phyloP scores from a whole-genome alignment of 2,113 vertebrate species.

The Gallinago undulata region DNA sequence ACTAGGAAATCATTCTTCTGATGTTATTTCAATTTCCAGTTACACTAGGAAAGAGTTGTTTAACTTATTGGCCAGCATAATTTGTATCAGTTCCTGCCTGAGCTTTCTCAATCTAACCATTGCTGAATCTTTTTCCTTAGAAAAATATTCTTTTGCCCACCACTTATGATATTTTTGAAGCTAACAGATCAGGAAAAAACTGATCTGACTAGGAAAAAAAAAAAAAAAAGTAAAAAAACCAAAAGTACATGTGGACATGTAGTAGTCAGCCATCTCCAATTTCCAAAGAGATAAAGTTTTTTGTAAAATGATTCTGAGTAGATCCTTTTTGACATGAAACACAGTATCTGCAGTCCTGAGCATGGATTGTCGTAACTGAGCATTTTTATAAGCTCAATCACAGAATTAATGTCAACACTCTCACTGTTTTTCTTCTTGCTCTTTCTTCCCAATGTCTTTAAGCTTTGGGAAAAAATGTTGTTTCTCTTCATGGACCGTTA shows the following conservation, averaged over 20 bases:
- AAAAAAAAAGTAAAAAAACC: not conserved
- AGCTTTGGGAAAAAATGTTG: not conserved
- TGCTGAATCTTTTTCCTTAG: not conserved
- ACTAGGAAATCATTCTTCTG: not conserved
- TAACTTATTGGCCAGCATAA: not conserved
- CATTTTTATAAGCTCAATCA: not conserved
- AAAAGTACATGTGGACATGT: rapidly evolving
- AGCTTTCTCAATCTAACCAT: not conserved
- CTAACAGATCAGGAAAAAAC: not conserved
- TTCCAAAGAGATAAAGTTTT: not conserved
- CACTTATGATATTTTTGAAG: not conserved
- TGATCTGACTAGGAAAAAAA: not conserved
- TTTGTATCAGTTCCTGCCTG: not conserved
- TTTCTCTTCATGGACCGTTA: not conserved
- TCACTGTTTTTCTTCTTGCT: not conserved
- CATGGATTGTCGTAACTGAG: not conserved
- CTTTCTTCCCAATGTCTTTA: not conserved
- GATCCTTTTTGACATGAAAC: not conserved
- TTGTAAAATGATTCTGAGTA: not conserved
- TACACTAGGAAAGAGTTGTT: not conserved
- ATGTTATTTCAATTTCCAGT: not conserved
- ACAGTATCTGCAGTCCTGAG: not conserved
- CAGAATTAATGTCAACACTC: not conserved
- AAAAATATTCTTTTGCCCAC: not conserved
- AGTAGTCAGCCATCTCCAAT: not conserved